phyloP scores from a whole-genome alignment of 2,888 invertebrate genomes.

The Lasioglossum morio region DNA sequence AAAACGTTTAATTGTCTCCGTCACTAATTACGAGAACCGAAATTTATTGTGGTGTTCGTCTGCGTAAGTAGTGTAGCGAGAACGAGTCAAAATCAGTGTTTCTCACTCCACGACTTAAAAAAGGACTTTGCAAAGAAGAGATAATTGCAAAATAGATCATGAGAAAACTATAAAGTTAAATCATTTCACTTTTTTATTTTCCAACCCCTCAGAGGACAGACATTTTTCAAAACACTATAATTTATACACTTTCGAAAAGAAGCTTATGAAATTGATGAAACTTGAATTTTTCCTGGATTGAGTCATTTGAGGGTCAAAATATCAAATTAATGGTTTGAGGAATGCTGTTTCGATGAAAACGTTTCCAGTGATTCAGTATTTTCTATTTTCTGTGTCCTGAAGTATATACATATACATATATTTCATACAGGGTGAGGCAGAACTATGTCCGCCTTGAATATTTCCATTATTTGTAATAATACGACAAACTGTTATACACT shows the following conservation, averaged over 20 bases:
- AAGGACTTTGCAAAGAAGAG: background rate
- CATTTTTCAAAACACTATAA: background rate
- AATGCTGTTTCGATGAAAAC: conserved; percentile 59
- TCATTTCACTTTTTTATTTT: background rate
- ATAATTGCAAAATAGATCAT: background rate
- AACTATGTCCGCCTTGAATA: background rate
- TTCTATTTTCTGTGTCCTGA: conserved; percentile 53
- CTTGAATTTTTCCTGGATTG: background rate
- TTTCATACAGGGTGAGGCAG: background rate
- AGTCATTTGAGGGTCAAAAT: background rate
- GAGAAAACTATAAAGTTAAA: background rate
- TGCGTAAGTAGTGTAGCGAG: conserved; percentile 68
- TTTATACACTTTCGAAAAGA: background rate
- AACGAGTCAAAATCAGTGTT: conserved; percentile 57
- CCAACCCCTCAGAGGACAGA: background rate
- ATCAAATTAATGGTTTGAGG: conserved; percentile 59
- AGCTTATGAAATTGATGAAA: background rate
- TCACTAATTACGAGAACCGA: conserved; percentile 5
- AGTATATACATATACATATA: conserved; percentile 7
- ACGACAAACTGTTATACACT: background rate
- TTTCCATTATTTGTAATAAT: background rate
- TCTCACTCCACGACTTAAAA: conserved; percentile 56
- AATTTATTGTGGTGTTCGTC: conserved; percentile 69
- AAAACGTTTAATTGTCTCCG: conserved; percentile 11
- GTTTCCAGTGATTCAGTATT: conserved; percentile 52